These are phyloP conservation scores for Aselliscus stoliczkanus DNA, from an alignment of 2,797 vertebrate species.

Conservation along the genomic window DNA sequence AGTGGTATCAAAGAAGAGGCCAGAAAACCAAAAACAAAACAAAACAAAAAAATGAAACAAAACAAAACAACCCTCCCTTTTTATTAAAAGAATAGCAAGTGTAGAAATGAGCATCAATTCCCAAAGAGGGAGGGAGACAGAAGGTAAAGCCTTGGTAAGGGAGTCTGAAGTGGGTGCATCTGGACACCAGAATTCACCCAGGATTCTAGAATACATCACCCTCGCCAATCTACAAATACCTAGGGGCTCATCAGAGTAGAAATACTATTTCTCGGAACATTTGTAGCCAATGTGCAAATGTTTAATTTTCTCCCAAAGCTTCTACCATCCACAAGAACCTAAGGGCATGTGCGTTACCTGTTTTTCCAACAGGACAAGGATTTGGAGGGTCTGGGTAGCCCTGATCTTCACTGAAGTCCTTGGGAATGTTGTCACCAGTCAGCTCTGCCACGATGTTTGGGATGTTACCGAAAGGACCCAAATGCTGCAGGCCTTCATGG, in stretches of 20 bases:
- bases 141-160: not conserved
- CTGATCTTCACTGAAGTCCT: slow-evolving; percentile 96
- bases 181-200: not conserved
- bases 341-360: slow-evolving; percentile 81
- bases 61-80: not conserved
- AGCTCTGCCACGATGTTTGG: slow-evolving; percentile 98
- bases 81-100: not conserved
- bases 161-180: not conserved
- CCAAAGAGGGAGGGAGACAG: not conserved
- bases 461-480: slow-evolving; percentile 97
- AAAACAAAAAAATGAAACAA: too few relatives aligned
- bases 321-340: not conserved
- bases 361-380: slow-evolving; percentile 95
- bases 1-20: not conserved
- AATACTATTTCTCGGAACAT: not conserved
- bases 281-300: not conserved
- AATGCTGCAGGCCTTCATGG: slow-evolving; percentile 96
- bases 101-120: not conserved
- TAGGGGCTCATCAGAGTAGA: not conserved
- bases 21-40: too few relatives aligned
- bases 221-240: not conserved
- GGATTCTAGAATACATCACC: not conserved
- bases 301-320: slow-evolving; percentile 18
- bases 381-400: slow-evolving; percentile 98
- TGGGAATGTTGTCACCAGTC: slow-evolving; percentile 95